Conservation (phyloP, 2,113 vertebrate genomes). For the Budorcas taxicolor region DNA sequence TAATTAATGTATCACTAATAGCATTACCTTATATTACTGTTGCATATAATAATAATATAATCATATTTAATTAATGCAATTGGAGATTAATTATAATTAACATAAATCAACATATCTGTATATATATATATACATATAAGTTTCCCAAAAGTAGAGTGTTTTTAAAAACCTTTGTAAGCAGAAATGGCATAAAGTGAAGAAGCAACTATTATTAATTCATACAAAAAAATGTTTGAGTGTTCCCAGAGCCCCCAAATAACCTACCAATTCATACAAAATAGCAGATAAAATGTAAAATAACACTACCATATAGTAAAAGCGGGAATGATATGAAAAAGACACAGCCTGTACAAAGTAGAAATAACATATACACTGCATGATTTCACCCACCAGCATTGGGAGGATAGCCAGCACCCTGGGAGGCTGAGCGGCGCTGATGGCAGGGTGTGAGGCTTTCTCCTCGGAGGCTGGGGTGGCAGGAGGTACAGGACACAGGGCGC, state of each 20-base stretch:
- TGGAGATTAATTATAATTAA: background rate
- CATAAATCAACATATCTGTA: background rate
- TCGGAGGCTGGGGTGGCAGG: fast-evolving
- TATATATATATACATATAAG: background rate
- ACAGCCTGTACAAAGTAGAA: background rate
- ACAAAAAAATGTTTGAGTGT: background rate
- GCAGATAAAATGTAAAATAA: background rate
- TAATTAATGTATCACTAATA: background rate
- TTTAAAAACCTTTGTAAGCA: background rate
- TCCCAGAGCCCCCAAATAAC: background rate
- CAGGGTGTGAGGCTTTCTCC: background rate
- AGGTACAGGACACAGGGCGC: background rate
- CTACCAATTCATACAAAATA: background rate
- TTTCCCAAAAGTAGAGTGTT: background rate
- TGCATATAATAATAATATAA: background rate
- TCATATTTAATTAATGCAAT: background rate
- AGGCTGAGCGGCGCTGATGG: background rate
- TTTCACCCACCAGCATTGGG: background rate
- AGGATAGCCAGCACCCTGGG: background rate
- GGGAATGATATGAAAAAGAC: background rate
- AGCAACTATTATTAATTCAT: background rate
- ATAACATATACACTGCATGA: fast-evolving
- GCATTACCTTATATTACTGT: background rate
- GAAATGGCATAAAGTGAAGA: background rate
- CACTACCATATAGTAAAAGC: background rate